Percentiles rank a stretch among this genome's conserved stretches.
These are phyloP conservation scores for Phalera bucephala DNA, from an alignment of 2,888 invertebrate species.

Conservation along the genomic window DNA sequence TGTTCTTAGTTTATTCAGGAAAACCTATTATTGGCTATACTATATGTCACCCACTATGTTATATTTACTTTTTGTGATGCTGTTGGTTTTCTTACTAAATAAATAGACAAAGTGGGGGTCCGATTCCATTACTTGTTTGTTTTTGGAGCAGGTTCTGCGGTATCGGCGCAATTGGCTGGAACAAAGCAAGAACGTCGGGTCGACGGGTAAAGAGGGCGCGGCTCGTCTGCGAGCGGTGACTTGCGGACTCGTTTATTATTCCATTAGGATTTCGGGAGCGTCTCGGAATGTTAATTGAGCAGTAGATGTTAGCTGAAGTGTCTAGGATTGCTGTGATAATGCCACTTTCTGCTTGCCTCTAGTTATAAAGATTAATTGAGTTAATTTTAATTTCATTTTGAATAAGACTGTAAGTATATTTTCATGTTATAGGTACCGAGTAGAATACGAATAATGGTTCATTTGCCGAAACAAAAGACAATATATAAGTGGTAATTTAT, in stretches of 20 bases:
- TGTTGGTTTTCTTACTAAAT: no score
- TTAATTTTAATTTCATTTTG: no score
- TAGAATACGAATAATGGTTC: no score
- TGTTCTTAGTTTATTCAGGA: no score
- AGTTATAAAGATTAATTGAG: not conserved
- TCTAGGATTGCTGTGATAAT: not conserved
- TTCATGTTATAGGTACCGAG: no score
- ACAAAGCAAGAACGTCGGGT: slow-evolving; percentile 21
- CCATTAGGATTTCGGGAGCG: slow-evolving; percentile 40
- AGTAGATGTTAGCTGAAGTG: slow-evolving; percentile 13
- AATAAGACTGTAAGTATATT: no score
- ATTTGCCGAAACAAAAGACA: no score
- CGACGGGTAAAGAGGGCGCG: slow-evolving; percentile 2
- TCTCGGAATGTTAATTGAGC: slow-evolving; percentile 51
- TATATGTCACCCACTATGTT: no score
- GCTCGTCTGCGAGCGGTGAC: slow-evolving; percentile 4
- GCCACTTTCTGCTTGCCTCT: not conserved
- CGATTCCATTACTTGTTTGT: slow-evolving; percentile 29
- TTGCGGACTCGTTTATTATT: slow-evolving; percentile 46
- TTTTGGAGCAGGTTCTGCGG: slow-evolving; percentile 13
- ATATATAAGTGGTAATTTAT: no score
- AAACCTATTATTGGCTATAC: no score
- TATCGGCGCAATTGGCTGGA: slow-evolving; percentile 23
- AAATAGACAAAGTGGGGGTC: slow-evolving; percentile 15
- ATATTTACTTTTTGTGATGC: no score